Base-by-base conservation (phyloP, 2,113 vertebrate genomes). In the Catharus minimus region DNA sequence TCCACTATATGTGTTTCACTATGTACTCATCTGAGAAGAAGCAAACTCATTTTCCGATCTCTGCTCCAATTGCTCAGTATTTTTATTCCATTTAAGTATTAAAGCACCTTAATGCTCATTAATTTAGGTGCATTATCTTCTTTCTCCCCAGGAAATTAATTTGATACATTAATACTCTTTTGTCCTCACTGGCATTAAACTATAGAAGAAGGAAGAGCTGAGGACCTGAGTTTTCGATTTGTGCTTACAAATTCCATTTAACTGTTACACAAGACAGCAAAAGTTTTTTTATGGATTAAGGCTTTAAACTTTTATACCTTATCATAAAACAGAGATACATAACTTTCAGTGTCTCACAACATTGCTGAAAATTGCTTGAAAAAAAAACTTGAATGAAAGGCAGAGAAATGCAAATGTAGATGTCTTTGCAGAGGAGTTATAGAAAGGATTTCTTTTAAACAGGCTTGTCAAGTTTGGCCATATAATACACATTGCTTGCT, bases 121-220 rank as follows among this genome's bases (percentile, higher is more conserved):
- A 30, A 38, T 62, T 86, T 69, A 83, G 4, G 6, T 86, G 20
- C 21, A 73, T 15, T 53, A 53, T 43, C 9, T 83, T 83, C 10
- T 9, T 77, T 80, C 43, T 74, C 14, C 30, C 4, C 7, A 39
- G 15, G 3, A 86, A 71, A 86, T 47, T 47, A 1, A 23, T 61
- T 73, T 50, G 4, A 50, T 36, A 36, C 4, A 1, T 6, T 73
- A 66, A 58, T 19, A 38, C 11, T 46, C 8, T 58, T 67, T 58
- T 50, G 58, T 5, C 10, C 47, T 21, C 32, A 58, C 5, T 4
- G 46, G 7, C 0, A 0, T 67, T 46, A 71, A 39, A 30, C 15
- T 55, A 17, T 22, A 57, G 17, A 10, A 3, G 10, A 80, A 68
- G n/a, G 19, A 92, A 83, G 26, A 50, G 14, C 41, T 66, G 20